Evolutionary conservation across 2,797 vertebrate genomes (phyloP).

Genomic region (Chromis chromis): DNA sequence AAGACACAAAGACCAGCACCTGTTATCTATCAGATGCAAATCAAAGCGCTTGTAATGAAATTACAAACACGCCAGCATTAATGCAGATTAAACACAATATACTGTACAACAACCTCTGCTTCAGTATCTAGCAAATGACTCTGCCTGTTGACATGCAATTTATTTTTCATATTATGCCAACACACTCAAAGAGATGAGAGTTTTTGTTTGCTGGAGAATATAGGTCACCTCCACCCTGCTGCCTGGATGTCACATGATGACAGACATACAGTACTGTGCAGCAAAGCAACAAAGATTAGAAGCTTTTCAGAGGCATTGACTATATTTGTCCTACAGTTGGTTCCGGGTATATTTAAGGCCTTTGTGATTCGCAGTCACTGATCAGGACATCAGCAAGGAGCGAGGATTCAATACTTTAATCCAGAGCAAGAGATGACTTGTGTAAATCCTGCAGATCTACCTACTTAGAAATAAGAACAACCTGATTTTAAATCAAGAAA

Average conservation of each 20-base stretch:
- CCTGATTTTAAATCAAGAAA: slow-evolving; percentile 35
- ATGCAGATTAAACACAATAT: slow-evolving; percentile 32
- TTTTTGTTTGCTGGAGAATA: slow-evolving; percentile 66
- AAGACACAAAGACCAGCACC: slow-evolving; percentile 62
- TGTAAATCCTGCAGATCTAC: slow-evolving; percentile 59
- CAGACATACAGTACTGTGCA: slow-evolving; percentile 52
- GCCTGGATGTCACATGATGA: slow-evolving; percentile 55
- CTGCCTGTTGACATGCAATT: slow-evolving; percentile 51
- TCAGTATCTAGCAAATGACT: slow-evolving; percentile 29
- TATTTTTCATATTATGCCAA: slow-evolving; percentile 49
- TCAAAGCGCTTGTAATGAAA: slow-evolving; percentile 35
- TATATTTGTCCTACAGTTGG: slow-evolving; percentile 55
- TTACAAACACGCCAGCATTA: slow-evolving; percentile 24
- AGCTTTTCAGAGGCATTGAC: slow-evolving; percentile 44
- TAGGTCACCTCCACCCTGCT: slow-evolving; percentile 67
- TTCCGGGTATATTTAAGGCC: slow-evolving; percentile 65
- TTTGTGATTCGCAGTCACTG: slow-evolving; percentile 42
- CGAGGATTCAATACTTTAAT: slow-evolving; percentile 62
- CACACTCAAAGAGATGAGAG: slow-evolving; percentile 45
- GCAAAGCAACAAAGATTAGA: slow-evolving; percentile 65
- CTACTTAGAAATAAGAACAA: slow-evolving; percentile 49
- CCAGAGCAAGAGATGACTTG: slow-evolving; percentile 50
- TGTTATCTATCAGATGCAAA: slow-evolving; percentile 57
- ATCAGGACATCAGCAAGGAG: slow-evolving; percentile 49
- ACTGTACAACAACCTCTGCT: slow-evolving; percentile 40